A percentile compares a stretch with the other conserved stretches of the same genome.
These are phyloP conservation scores for Nephrotoma flavescens DNA, from an alignment of 2,888 invertebrate species.

Conservation along the genomic window DNA sequence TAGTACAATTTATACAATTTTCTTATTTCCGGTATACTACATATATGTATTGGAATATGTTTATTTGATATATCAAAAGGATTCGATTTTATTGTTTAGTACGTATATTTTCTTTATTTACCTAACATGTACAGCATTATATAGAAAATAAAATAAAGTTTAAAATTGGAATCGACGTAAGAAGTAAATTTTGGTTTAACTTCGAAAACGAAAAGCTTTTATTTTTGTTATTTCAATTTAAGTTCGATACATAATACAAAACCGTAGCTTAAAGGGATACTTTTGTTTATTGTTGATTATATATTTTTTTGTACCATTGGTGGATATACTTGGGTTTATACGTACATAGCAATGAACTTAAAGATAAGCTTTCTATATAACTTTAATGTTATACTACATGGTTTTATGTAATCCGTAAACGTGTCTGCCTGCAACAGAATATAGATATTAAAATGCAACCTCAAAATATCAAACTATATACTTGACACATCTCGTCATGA, in stretches of 20 bases:
- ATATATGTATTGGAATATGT: background rate
- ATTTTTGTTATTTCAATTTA: background rate
- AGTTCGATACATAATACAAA: background rate
- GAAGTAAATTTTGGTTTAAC: background rate
- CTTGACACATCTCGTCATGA: background rate
- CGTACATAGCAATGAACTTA: background rate
- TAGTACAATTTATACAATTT: background rate
- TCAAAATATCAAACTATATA: background rate
- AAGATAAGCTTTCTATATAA: background rate
- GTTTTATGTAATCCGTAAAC: background rate
- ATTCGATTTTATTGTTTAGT: background rate
- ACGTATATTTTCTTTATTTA: background rate
- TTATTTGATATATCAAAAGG: background rate
- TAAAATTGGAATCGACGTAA: background rate
- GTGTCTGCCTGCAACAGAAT: background rate
- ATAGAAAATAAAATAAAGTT: background rate
- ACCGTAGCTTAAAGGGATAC: background rate
- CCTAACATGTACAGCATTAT: background rate
- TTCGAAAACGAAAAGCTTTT: background rate
- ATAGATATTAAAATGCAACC: too few species aligned
- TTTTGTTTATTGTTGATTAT: background rate
- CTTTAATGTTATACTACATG: background rate
- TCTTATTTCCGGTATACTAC: background rate
- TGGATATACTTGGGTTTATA: background rate
- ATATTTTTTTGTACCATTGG: background rate